Evolutionary conservation across 2,797 vertebrate genomes (phyloP).

Genomic region (Coregonus ussuriensis): DNA sequence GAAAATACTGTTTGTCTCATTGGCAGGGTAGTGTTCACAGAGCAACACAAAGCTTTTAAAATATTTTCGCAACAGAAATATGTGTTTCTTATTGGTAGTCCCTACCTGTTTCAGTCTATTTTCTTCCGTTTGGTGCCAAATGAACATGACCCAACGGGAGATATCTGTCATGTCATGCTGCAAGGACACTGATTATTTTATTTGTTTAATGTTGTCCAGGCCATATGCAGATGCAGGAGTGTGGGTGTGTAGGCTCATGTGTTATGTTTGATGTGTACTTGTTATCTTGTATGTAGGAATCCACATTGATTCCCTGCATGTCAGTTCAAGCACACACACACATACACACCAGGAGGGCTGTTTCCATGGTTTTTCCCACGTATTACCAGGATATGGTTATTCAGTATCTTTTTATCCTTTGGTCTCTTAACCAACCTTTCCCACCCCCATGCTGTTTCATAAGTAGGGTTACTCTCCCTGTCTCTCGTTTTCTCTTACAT

Average conservation of each 20-base stretch:
- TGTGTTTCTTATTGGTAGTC: too few species aligned
- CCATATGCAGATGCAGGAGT: not conserved
- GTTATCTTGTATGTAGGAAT: not conserved
- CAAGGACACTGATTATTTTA: too few species aligned
- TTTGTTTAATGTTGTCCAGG: too few species aligned
- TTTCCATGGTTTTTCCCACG: not conserved
- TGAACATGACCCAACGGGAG: too few species aligned
- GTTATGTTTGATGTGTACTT: not conserved
- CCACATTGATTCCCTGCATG: not conserved
- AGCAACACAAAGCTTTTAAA: too few species aligned
- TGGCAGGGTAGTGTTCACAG: too few species aligned
- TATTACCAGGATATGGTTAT: too few species aligned
- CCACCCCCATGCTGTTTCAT: not conserved
- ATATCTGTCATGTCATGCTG: too few species aligned
- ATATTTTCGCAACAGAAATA: too few species aligned
- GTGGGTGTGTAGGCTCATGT: not conserved
- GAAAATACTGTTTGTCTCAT: too few species aligned
- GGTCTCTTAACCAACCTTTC: not conserved
- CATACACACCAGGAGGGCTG: not conserved
- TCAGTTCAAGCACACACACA: not conserved
- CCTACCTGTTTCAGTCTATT: too few species aligned
- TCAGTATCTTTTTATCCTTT: not conserved
- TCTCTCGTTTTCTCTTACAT: constrained; percentile 27
- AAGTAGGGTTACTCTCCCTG: constrained; percentile 6
- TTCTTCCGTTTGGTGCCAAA: too few species aligned